Percentiles rank a stretch among this genome's conserved stretches.
phyloP scores from a whole-genome alignment of 1,140 invertebrate species.

The Prorops nasuta region DNA sequence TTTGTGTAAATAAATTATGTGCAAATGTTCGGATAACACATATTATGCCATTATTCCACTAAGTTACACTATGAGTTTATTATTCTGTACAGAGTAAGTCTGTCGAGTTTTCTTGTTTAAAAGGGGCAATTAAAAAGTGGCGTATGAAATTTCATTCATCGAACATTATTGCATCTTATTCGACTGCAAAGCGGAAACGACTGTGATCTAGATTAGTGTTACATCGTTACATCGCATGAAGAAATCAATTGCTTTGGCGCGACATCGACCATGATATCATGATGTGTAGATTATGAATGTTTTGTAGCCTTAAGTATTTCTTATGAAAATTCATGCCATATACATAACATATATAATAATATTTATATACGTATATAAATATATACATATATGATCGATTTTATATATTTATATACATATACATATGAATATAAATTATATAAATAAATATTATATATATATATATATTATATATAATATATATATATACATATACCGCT shows the following conservation, averaged over 20 bases:
- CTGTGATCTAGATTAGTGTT: conserved; percentile 23
- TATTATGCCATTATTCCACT: neutral
- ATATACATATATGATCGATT: neutral
- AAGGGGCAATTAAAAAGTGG: too few species aligned
- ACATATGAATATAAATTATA: conserved; percentile 1
- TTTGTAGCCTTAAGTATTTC: conserved; percentile 16
- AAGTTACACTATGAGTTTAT: too few species aligned
- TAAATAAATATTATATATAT: neutral
- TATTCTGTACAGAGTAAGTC: too few species aligned
- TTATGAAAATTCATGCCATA: conserved; percentile 18
- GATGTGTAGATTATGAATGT: conserved; percentile 6
- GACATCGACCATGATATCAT: neutral
- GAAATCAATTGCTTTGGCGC: conserved; percentile 14
- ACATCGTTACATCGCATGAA: conserved; percentile 18
- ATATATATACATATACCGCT: neutral
- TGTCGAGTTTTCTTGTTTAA: too few species aligned
- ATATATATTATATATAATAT: neutral
- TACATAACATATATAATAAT: conserved; percentile 1
- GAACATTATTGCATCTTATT: conserved; percentile 13
- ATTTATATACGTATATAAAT: conserved; percentile 10
- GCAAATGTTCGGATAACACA: conserved; percentile 6
- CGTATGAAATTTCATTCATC: neutral
- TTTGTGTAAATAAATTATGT: conserved; percentile 32
- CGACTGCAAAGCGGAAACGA: conserved; percentile 23
- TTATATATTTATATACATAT: neutral